These are phyloP conservation scores for Geopemphigus sp. DNA, from an alignment of 1,140 invertebrate genomes.

Conservation along the genomic window DNA sequence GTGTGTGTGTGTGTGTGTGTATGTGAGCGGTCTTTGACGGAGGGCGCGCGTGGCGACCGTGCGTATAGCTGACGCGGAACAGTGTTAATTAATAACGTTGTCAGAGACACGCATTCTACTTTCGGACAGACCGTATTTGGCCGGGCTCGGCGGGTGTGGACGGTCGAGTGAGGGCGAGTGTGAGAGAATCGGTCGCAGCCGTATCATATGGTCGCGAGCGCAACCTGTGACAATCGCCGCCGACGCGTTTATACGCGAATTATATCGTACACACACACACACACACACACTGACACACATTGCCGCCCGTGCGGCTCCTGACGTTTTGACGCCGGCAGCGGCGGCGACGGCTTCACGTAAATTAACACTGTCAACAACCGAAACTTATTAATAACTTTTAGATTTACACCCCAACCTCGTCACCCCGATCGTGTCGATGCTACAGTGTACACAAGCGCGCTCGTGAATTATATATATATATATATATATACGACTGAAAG, in stretches of 20 bases:
- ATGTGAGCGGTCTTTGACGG: no score
- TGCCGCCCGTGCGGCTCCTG: slow-evolving; percentile 22
- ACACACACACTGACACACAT: not conserved
- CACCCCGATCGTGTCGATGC: not conserved
- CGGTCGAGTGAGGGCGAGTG: not conserved
- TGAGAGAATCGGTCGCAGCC: slow-evolving; percentile 18
- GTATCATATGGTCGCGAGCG: slow-evolving; percentile 39
- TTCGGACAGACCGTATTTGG: slow-evolving; percentile 25
- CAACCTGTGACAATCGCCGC: slow-evolving; percentile 45
- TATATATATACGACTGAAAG: no score
- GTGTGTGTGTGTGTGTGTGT: not conserved
- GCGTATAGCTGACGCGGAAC: not conserved
- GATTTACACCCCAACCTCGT: slow-evolving; percentile 25
- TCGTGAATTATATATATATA: no score
- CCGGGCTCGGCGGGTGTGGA: not conserved
- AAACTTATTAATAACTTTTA: slow-evolving; percentile 50
- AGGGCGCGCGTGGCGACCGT: no score
- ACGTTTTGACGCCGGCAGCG: slow-evolving; percentile 49
- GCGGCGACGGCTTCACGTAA: slow-evolving; percentile 40
- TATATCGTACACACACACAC: not conserved
- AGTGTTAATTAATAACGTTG: slow-evolving; percentile 49
- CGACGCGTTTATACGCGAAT: no score
- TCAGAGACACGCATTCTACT: slow-evolving; percentile 41
- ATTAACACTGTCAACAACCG: slow-evolving; percentile 48
- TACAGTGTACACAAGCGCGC: not conserved